Evolutionary conservation across 2,888 invertebrate genomes (phyloP), one percentile per base, ranked within the genome.

Genomic region (Mesoligia furuncula): DNA sequence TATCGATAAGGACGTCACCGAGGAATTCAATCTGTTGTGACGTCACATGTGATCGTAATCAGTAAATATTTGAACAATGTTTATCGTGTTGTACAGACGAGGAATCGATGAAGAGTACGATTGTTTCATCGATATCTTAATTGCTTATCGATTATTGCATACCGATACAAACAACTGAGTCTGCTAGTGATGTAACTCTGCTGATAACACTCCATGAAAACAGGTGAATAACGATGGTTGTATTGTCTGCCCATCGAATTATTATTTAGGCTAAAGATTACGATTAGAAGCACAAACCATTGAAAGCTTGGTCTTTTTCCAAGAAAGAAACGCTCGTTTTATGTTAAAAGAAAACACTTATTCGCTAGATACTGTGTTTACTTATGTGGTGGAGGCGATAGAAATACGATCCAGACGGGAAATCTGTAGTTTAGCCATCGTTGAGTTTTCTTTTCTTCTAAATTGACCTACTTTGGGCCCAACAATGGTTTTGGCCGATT

Each of bases 31-130:
- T 82, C 69, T 67, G 70, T 77, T 66, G 66, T 84, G 83, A 86
- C 86, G 88, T 85, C 82, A 84, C 71, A 45, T 68, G 77, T 84
- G 91, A 91, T 90, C 92, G 81, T 88, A 90, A 92, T 93, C 92
- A 86, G 89, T 90, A 94, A 93, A 92, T 91, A 93, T 93, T 91
- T 92, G 86, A 94, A 90, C 93, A 94, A 95, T 95, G 83, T 90
- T 93, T 94, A 94, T 95, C 93, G 79, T 90, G 87, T 89, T 84
- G 87, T 85, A 87, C 81, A 77, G 84, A 85, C 88, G 83, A 91
- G 81, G 88, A 88, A 90, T 86, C 88, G 88, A 90, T 87, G 79
- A 88, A 84, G 77, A 83, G 73, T 73, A 75, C 74, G 84, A 89
- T 93, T 94, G 91, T 92, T 92, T 91, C 91, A 85, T 90, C 77